A percentile compares a stretch with the other conserved stretches of the same genome.
phyloP scores from a whole-genome alignment of 1,140 invertebrate species.

The Maniola jurtina region DNA sequence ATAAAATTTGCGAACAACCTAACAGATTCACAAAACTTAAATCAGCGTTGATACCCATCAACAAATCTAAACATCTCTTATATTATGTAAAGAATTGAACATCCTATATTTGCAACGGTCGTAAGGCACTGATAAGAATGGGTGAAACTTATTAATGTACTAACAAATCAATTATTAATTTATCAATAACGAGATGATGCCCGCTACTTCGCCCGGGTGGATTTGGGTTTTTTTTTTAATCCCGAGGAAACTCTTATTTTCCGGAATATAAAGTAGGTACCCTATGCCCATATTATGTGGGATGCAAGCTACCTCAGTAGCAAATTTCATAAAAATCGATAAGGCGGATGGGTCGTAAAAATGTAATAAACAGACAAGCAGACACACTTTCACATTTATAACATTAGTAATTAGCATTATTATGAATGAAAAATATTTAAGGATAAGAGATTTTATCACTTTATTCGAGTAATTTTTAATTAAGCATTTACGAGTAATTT shows the following conservation, averaged over 20 bases:
- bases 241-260: too few species aligned
- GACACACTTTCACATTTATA: not conserved
- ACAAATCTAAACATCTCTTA: slow-evolving; percentile 3
- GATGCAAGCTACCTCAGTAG: too few species aligned
- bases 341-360: too few species aligned
- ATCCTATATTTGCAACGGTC: slow-evolving; percentile 21
- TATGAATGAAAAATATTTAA: not conserved
- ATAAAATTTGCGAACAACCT: slow-evolving; percentile 28
- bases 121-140: slow-evolving; percentile 55
- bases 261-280: too few species aligned
- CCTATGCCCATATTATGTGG: too few species aligned
- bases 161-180: not conserved
- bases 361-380: too few species aligned
- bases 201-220: too few species aligned
- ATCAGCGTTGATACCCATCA: not conserved
- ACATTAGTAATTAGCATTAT: not conserved
- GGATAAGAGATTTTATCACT: not conserved
- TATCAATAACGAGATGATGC: too few species aligned
- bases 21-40: slow-evolving; percentile 26
- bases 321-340: too few species aligned
- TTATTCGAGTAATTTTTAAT: not conserved
- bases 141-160: slow-evolving; percentile 32
- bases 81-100: not conserved
- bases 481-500: not conserved
- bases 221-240: too few species aligned